Conservation (phyloP, 2,113 vertebrate species). For the Aviceda subcristata region DNA sequence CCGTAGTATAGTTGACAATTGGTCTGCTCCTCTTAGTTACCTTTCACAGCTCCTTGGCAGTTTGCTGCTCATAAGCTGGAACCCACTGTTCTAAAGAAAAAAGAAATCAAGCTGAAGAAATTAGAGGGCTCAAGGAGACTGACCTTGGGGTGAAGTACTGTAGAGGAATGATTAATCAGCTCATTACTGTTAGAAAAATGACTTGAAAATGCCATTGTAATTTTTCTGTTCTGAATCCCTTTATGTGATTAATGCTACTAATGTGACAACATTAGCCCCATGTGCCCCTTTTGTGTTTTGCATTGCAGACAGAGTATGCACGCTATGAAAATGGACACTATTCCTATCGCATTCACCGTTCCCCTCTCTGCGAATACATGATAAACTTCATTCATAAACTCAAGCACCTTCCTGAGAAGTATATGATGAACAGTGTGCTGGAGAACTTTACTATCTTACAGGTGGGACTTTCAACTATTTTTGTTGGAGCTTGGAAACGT, state of each 20-base stretch:
- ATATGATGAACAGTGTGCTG: conserved; percentile 98
- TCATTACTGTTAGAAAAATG: not conserved
- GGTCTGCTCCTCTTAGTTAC: not conserved
- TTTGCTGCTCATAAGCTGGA: not conserved
- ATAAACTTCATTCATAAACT: conserved; percentile 97
- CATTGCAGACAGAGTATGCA: conserved; percentile 87
- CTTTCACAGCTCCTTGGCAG: not conserved
- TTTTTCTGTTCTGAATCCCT: not conserved
- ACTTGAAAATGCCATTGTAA: not conserved
- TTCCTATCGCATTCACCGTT: conserved; percentile 90
- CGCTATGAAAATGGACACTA: conserved; percentile 90
- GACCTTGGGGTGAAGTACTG: not conserved
- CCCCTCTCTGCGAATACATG: conserved; percentile 95
- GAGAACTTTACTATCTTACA: conserved; percentile 97
- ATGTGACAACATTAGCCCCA: not conserved
- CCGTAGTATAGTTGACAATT: not conserved
- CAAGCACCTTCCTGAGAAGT: conserved; percentile 94
- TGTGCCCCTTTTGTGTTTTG: not conserved
- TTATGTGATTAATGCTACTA: not conserved
- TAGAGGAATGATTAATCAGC: not conserved
- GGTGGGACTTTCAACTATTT: conserved; percentile 66
- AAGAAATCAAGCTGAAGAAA: not conserved
- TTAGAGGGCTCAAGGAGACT: not conserved
- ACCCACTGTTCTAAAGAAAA: not conserved
- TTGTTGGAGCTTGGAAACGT: not conserved